phyloP scores from a whole-genome alignment of 2,797 vertebrate species.

The Chiloscyllium punctatum region DNA sequence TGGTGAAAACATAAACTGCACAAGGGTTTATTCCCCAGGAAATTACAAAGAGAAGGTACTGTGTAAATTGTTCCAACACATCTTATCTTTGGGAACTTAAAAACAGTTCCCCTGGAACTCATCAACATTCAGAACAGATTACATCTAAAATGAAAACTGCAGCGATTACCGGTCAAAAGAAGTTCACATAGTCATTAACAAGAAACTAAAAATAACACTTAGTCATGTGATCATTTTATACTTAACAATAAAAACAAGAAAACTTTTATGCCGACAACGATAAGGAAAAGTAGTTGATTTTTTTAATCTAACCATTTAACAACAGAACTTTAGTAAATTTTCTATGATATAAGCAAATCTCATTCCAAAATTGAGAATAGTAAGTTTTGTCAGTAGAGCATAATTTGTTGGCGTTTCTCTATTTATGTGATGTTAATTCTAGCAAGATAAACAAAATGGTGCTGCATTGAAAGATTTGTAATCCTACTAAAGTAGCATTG shows the following conservation, averaged over 20 bases:
- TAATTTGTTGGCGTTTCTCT: background rate
- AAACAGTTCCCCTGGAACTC: background rate
- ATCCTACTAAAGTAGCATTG: background rate
- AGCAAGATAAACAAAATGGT: background rate
- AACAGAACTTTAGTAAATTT: background rate
- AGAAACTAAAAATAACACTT: background rate
- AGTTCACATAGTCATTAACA: background rate
- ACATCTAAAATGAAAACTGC: slow-evolving; percentile 19
- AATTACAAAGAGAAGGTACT: slow-evolving; percentile 9
- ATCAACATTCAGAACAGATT: slow-evolving; percentile 15
- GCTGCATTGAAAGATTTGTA: background rate
- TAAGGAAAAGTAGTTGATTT: background rate
- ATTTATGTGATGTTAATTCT: background rate
- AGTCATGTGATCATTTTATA: background rate
- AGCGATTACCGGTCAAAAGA: background rate
- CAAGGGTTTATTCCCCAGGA: slow-evolving; percentile 18
- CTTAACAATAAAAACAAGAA: background rate
- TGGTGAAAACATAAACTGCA: slow-evolving; percentile 16
- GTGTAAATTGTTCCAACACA: background rate
- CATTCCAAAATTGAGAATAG: background rate
- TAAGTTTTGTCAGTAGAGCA: background rate
- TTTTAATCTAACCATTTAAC: background rate
- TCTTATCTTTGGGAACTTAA: slow-evolving; percentile 20
- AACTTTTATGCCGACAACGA: background rate
- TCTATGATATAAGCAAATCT: background rate